phyloP scores from a whole-genome alignment of 2,888 invertebrate genomes.

The Eilema caniola region DNA sequence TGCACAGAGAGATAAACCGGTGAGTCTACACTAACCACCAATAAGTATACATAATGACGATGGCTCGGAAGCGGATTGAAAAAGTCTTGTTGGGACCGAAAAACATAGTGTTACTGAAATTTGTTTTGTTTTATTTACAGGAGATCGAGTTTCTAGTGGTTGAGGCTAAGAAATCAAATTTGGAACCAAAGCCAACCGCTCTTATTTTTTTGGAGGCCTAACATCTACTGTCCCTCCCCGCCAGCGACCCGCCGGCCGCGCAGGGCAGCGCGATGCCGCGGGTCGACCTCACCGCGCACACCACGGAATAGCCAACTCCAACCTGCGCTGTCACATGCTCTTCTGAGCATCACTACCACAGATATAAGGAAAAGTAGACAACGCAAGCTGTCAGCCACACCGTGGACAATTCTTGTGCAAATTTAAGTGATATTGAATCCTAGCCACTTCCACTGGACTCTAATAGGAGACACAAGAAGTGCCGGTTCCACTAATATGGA shows the following conservation, averaged over 20 bases:
- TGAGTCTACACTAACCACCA: constrained; percentile 44
- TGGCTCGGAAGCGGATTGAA: no score
- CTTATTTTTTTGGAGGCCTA: constrained; percentile 97
- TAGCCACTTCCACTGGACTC: neutral
- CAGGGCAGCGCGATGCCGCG: constrained; percentile 88
- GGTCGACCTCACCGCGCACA: constrained; percentile 88
- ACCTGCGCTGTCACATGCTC: constrained; percentile 87
- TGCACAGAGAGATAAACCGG: constrained; percentile 93
- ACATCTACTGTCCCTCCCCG: constrained; percentile 96
- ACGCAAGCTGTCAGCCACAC: constrained; percentile 18
- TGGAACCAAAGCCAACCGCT: constrained; percentile 96
- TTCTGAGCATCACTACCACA: constrained; percentile 65
- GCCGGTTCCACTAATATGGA: neutral
- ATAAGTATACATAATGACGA: no score
- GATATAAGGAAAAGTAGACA: constrained; percentile 18
- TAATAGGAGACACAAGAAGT: neutral
- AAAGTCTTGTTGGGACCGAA: no score
- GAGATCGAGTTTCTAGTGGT: constrained; percentile 97
- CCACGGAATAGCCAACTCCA: constrained; percentile 87
- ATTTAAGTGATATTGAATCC: neutral
- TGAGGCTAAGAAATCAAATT: constrained; percentile 96
- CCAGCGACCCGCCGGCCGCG: constrained; percentile 91
- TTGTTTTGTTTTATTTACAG: constrained; percentile 69
- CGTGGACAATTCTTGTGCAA: neutral
- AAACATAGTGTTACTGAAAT: neutral